Evolutionary conservation across 2,888 invertebrate species (phyloP), one percentile per base, ranked within the genome.

Genomic region (Cyclophora punctaria): DNA sequence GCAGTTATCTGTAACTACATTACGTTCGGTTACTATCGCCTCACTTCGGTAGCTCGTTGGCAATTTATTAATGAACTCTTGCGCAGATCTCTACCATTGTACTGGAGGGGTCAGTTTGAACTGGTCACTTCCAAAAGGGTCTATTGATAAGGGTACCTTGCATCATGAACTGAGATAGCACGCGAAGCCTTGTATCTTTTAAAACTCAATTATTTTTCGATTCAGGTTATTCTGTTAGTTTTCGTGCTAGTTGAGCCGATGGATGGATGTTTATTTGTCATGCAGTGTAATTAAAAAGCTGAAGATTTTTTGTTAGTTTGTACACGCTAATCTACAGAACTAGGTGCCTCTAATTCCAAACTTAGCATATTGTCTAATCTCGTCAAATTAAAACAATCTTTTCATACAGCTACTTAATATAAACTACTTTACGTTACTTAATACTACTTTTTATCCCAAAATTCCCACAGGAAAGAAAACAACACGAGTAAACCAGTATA

Each of bases 131-230:
- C 62, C 67, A 62, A 65, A 71, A 69, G 75, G 75, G 76, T 73
- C 72, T 73, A 76, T 75, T 80, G 82, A 81, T 78, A 79, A 78
- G 71, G 69, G 68, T 76, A 74, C 76, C 78, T 79, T 78, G 78
- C 73, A 69, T 70, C 73, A 64, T 79, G 77, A 75, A 76, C 73
- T 72, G 73, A 69, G 71, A 75, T 74, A 71, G 69, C 63, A 67
- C 61, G 72, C 61, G 59, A 59, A 63, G 69, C 67, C 66, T 68
- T 69, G 66, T 58, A 58, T 63, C 63, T 59, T 56, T 54, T 62
- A 59, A 61, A 56, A 62, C 59, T 65, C 61, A 55, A 53, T 58
- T 50, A 50, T 45, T 41, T 47, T 52, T 53, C 49, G 49, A 52
- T 51, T 57, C 52, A 49, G 48, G 20, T 20, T 20, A 20, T 20